phyloP scores from a whole-genome alignment of 2,113 vertebrate genomes.

The Microcebus tavaratra region DNA sequence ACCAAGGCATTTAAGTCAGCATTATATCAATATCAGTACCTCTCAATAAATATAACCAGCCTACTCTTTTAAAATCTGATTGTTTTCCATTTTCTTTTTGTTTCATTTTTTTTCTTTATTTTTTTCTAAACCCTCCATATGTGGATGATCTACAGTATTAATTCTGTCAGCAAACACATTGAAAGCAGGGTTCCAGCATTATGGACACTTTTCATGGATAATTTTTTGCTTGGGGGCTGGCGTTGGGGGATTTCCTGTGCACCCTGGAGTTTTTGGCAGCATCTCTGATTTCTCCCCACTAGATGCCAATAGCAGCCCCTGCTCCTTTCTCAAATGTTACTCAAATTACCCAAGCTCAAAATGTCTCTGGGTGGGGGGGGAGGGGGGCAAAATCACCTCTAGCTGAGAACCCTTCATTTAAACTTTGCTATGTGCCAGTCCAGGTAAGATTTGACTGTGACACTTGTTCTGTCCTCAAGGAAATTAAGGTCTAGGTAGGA shows the following conservation, averaged over 20 bases:
- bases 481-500: not conserved
- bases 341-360: not conserved
- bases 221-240: not conserved
- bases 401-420: not conserved
- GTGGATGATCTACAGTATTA: too few relatives aligned
- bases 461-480: not conserved
- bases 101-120: too few relatives aligned
- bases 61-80: too few relatives aligned
- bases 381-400: too few relatives aligned
- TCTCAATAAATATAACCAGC: fast-evolving
- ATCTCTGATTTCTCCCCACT: fast-evolving
- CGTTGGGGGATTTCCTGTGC: not conserved
- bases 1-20: not conserved
- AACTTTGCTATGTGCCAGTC: too few relatives aligned
- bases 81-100: not conserved
- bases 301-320: fast-evolving
- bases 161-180: not conserved
- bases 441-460: not conserved
- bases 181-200: not conserved
- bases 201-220: fast-evolving
- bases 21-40: not conserved
- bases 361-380: not conserved
- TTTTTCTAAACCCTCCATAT: not conserved
- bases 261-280: fast-evolving
- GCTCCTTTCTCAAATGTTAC: too few relatives aligned